A percentile compares a stretch with the other conserved stretches of the same genome.
Evolutionary conservation across 2,888 invertebrate genomes (phyloP).

Genomic region (Drosophila subquinaria): DNA sequence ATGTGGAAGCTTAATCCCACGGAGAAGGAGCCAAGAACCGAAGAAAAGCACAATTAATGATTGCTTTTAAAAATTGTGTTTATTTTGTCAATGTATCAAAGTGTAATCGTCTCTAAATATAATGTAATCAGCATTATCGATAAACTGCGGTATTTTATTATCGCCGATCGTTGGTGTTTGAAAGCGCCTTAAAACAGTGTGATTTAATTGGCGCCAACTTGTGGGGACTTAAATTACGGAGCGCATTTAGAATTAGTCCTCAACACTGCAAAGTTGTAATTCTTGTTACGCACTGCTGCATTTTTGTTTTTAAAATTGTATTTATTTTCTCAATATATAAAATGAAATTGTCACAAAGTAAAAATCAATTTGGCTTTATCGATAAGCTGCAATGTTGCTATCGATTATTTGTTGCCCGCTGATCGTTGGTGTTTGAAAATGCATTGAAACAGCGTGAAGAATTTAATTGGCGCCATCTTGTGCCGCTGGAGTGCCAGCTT

Average conservation of each 20-base stretch:
- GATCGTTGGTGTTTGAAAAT: conserved; percentile 27
- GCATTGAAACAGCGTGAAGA: conserved; percentile 25
- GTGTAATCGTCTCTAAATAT: conserved; percentile 52
- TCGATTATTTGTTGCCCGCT: conserved; percentile 6
- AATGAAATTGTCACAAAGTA: conserved; percentile 55
- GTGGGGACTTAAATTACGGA: conserved; percentile 37
- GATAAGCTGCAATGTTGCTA: conserved; percentile 16
- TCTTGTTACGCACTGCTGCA: not conserved
- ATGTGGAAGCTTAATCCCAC: conserved; percentile 88
- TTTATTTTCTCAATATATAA: conserved; percentile 56
- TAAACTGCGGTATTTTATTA: conserved; percentile 8
- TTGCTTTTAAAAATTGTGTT: conserved; percentile 36
- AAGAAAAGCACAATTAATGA: conserved; percentile 49
- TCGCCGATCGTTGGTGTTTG: conserved; percentile 12
- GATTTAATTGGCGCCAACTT: conserved; percentile 45
- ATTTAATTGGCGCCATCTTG: conserved; percentile 51
- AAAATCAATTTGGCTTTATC: conserved; percentile 37
- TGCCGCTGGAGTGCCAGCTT: conserved; percentile 53
- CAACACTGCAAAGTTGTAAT: not conserved
- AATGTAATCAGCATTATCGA: conserved; percentile 41
- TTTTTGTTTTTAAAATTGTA: conserved; percentile 29
- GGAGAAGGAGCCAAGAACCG: conserved; percentile 60
- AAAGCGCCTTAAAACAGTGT: not conserved
- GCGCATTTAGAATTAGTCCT: conserved; percentile 11
- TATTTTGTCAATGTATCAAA: conserved; percentile 54